Percentiles rank a stretch among this genome's conserved stretches.
Conservation (phyloP, 2,888 invertebrate genomes). For the Pseudococcus viburni region DNA sequence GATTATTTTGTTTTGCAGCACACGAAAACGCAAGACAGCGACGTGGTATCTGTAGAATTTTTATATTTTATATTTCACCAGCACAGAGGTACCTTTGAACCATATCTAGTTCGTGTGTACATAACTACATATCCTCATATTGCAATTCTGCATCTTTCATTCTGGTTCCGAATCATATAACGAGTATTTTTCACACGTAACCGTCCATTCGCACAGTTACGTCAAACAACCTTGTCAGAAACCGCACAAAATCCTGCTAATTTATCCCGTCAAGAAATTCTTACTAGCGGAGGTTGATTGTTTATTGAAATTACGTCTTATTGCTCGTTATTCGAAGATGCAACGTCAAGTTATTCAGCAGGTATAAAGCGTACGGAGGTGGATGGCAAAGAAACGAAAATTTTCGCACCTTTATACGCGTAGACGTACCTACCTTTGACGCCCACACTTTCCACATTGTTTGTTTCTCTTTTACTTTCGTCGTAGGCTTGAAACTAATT, state of each 20-base stretch:
- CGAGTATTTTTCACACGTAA: neutral
- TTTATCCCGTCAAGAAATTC: neutral
- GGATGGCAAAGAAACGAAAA: neutral
- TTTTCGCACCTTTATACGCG: slow-evolving; percentile 8
- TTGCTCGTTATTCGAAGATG: neutral
- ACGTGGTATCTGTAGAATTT: neutral
- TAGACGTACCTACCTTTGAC: too few species aligned
- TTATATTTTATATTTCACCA: neutral
- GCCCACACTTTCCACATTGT: too few species aligned
- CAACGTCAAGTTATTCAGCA: neutral
- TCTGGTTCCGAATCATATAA: neutral
- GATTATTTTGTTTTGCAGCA: neutral
- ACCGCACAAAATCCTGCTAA: too few species aligned
- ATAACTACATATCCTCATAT: too few species aligned
- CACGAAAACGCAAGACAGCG: neutral
- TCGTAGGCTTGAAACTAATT: too few species aligned
- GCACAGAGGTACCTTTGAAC: too few species aligned
- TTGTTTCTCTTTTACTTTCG: too few species aligned
- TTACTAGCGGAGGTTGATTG: slow-evolving; percentile 2
- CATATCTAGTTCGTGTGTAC: too few species aligned
- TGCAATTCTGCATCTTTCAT: neutral
- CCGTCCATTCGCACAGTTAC: neutral
- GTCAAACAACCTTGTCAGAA: neutral
- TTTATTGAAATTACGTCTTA: slow-evolving; percentile 44
- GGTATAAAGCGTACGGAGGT: neutral